phyloP scores from a whole-genome alignment of 2,797 vertebrate genomes.

The Scomberomorus guttatus region DNA sequence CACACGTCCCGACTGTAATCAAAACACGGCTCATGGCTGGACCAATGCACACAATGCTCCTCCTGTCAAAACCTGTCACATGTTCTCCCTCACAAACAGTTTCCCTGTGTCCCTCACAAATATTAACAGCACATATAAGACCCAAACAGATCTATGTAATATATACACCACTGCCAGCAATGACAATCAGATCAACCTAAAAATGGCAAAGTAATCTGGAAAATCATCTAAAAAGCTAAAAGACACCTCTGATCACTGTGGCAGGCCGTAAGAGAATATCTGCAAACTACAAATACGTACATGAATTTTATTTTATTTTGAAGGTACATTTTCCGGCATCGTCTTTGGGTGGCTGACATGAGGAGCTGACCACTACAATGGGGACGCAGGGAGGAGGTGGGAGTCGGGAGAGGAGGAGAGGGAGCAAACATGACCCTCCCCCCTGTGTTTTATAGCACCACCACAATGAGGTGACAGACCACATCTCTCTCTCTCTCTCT shows the following conservation, averaged over 20 bases:
- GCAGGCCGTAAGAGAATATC: background rate
- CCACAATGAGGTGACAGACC: background rate
- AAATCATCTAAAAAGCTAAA: no score
- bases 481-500: no score
- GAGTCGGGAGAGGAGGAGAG: constrained; percentile 17
- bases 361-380: constrained; percentile 22
- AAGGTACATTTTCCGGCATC: background rate
- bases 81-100: no score
- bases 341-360: background rate
- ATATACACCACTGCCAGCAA: no score
- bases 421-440: constrained; percentile 25
- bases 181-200: no score
- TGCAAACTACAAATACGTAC: background rate
- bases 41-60: no score
- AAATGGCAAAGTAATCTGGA: no score
- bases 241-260: no score
- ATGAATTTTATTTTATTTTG: constrained; percentile 37
- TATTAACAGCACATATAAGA: no score
- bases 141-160: no score
- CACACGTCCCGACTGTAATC: background rate
- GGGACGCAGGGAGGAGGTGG: constrained; percentile 38
- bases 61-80: no score
- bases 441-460: background rate
- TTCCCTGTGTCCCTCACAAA: no score
- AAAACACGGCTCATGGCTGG: background rate